Conservation (phyloP, 2,888 invertebrate genomes). For the Carpatolechia fugitivella region DNA sequence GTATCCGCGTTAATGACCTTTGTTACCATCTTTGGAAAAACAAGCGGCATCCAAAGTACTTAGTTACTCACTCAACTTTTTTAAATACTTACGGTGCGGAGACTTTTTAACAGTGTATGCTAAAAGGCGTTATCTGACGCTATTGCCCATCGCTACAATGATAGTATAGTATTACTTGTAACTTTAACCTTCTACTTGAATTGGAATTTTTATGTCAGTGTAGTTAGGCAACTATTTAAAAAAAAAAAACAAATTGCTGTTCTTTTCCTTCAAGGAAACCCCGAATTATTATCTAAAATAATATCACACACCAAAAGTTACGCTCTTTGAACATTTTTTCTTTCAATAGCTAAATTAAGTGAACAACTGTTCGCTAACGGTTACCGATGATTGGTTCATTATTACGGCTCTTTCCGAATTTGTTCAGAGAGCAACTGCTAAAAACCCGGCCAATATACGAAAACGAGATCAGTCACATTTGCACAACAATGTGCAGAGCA, state of each 20-base stretch:
- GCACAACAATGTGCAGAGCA: conserved; percentile 42
- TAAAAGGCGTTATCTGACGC: too few species aligned
- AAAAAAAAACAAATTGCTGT: too few species aligned
- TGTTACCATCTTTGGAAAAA: conserved; percentile 44
- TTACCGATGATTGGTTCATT: conserved; percentile 10
- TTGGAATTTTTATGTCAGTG: too few species aligned
- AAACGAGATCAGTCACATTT: conserved; percentile 32
- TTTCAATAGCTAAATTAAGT: background rate
- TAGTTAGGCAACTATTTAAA: too few species aligned
- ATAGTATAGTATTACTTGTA: too few species aligned
- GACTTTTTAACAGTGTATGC: too few species aligned
- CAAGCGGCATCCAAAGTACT: conserved; percentile 30
- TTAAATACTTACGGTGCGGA: background rate
- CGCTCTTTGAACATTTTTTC: background rate
- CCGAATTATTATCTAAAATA: too few species aligned
- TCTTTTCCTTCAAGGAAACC: too few species aligned
- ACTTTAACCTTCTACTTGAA: too few species aligned
- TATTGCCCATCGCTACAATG: too few species aligned
- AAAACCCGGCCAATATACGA: background rate
- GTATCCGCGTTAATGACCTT: conserved; percentile 50
- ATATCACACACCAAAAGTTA: too few species aligned
- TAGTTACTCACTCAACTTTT: background rate
- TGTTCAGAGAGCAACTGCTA: conserved; percentile 8
- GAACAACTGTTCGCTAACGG: conserved; percentile 12
- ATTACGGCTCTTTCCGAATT: conserved; percentile 4